Conservation (phyloP, 2,888 invertebrate genomes). For the Odontomyia ornata region DNA sequence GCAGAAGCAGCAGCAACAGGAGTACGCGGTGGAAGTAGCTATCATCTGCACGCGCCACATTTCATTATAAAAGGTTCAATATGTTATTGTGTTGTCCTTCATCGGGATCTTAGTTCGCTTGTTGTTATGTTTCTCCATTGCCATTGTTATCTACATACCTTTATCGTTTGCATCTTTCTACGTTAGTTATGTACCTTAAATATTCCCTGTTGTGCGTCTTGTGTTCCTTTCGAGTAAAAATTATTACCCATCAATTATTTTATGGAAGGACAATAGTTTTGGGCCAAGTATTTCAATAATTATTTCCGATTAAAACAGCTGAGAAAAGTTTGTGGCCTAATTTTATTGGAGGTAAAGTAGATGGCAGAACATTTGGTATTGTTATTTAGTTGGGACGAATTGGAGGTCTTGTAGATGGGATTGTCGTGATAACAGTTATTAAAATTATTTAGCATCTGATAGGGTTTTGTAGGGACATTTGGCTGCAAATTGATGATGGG, state of each 20-base stretch:
- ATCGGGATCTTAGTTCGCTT: not conserved
- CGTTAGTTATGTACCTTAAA: no score
- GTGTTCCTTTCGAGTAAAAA: not conserved
- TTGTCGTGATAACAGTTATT: not conserved
- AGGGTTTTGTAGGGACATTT: not conserved
- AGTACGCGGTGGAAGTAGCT: constrained; percentile 10
- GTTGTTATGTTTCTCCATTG: not conserved
- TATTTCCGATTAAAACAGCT: constrained; percentile 26
- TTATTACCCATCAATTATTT: constrained; percentile 30
- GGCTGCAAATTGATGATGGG: no score
- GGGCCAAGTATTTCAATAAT: not conserved
- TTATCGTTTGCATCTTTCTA: not conserved
- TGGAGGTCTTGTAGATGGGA: not conserved
- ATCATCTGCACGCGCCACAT: constrained; percentile 31
- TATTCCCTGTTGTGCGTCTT: no score
- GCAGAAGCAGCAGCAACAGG: not conserved
- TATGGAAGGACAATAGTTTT: constrained; percentile 1
- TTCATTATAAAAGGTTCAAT: not conserved
- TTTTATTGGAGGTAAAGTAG: not conserved
- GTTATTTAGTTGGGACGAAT: no score
- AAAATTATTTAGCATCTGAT: not conserved
- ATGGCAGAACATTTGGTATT: not conserved
- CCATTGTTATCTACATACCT: not conserved
- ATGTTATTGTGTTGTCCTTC: constrained; percentile 23
- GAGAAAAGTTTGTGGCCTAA: not conserved